These are phyloP conservation scores for Nipponia nippon DNA, from an alignment of 2,113 vertebrate genomes.

Conservation along the genomic window DNA sequence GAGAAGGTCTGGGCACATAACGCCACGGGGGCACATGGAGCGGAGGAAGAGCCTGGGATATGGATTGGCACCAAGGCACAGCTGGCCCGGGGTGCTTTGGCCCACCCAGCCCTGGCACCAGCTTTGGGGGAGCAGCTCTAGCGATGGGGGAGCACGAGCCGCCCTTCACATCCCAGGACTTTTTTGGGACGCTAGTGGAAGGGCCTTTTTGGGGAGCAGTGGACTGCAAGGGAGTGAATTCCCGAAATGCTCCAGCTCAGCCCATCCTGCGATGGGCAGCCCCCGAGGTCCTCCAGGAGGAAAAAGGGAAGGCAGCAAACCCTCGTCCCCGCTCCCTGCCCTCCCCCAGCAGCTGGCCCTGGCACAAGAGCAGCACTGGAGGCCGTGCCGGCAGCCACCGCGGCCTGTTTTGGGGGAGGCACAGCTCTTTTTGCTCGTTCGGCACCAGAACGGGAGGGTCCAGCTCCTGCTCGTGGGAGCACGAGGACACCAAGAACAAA, in stretches of 20 bases:
- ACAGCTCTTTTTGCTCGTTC: not conserved
- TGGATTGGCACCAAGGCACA: accelerated
- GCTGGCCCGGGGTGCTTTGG: accelerated
- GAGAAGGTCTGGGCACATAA: accelerated
- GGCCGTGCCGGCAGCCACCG: not conserved
- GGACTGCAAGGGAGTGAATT: not conserved
- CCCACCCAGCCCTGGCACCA: not conserved
- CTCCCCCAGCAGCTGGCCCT: not conserved
- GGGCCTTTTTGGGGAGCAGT: not conserved
- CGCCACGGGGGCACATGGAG: accelerated
- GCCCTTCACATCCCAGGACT: not conserved
- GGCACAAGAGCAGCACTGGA: accelerated
- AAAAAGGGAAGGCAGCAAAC: not conserved
- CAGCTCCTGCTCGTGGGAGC: accelerated
- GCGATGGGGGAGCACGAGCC: accelerated
- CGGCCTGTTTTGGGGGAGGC: not conserved
- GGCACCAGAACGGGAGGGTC: accelerated
- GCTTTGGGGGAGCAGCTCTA: not conserved
- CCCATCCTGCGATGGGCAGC: accelerated
- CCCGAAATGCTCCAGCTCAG: not conserved
- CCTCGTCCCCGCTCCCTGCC: not conserved
- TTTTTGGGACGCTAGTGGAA: not conserved
- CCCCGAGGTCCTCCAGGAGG: not conserved
- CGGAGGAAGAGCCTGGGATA: not conserved
- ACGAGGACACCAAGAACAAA: not conserved